Base-by-base conservation (phyloP, 2,888 invertebrate species). In the Phengaris alcon region DNA sequence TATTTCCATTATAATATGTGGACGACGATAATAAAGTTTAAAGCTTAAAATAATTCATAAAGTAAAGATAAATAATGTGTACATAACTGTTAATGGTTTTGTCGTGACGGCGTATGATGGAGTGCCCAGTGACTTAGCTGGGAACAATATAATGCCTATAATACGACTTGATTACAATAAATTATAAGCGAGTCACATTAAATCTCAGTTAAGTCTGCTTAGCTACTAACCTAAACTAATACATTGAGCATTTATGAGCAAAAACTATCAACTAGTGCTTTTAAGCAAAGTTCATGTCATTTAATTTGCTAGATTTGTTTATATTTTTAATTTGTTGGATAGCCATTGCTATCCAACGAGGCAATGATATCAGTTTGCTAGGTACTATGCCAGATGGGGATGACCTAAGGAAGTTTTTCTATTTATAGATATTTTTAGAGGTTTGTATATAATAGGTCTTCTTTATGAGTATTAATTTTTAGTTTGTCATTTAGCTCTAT, bases 141-240 rank as follows among this genome's bases (percentile, higher is more conserved):
- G 35, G 35, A 72, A 72, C 72, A 72, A 72, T 72, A 68, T 68
- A 52, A 72, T 72, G 72, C 72, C 72, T 54, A 54, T 54, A 72
- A 72, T 52, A 72, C 35, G 72, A 72, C 72, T 72, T 72, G 75
- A 73, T 75, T 59, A 77, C 75, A 74, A 76, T 72, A 72, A 72
- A 72, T 72, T 72, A 72, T 72, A 35, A 13, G 54, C 54, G 35
- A 72, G 52, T 72, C 51, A 72, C 35, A 48, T 70, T 54, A 52
- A 52, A 64, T 64, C 35, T 12, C 22, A 35, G 44, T 68, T 68
- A 68, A 68, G 52, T 72, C 22, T 69, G n/a, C 46, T n/a, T 12
- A 22, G 70, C 70, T 70, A 51, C 70, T 51, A 10, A 15, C 6
- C 15, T 81, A 10, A 35, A 35, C 3, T 35, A 35, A 35, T 35